These are phyloP conservation scores for Falco cherrug DNA, from an alignment of 2,797 vertebrate species.

Conservation along the genomic window DNA sequence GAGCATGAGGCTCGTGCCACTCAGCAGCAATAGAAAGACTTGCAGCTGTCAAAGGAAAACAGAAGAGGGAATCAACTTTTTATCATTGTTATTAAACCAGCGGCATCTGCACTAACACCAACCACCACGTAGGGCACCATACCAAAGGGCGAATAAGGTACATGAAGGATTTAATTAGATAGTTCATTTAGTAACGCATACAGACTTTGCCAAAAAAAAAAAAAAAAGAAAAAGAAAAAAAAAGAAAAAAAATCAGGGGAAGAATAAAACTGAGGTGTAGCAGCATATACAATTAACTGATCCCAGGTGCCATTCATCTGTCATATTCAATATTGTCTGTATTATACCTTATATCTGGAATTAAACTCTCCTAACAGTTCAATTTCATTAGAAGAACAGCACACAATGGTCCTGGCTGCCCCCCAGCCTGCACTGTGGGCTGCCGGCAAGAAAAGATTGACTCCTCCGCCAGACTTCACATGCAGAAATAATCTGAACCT, in stretches of 20 bases:
- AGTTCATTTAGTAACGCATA: background rate
- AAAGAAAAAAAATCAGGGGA: background rate
- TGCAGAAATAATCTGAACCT: background rate
- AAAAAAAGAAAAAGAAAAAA: background rate
- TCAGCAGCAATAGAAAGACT: slow-evolving; percentile 1
- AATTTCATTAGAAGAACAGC: background rate
- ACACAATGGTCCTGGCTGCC: background rate
- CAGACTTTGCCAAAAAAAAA: background rate
- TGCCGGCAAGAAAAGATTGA: background rate
- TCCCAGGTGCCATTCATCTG: background rate
- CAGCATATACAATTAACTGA: slow-evolving; percentile 10
- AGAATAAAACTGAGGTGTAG: background rate
- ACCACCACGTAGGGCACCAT: background rate
- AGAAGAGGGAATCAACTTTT: slow-evolving; percentile 57
- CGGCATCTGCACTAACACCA: background rate
- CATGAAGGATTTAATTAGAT: background rate
- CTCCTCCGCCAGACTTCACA: background rate
- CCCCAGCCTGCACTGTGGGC: background rate
- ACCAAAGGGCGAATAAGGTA: background rate
- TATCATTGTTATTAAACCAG: slow-evolving; percentile 18
- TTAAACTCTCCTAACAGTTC: background rate
- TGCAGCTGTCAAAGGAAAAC: slow-evolving; percentile 59
- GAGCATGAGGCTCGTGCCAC: background rate
- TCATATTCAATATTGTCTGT: background rate
- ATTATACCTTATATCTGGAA: background rate